Conservation (phyloP, 2,113 vertebrate genomes). For the Brachionichthys hirsutus region DNA sequence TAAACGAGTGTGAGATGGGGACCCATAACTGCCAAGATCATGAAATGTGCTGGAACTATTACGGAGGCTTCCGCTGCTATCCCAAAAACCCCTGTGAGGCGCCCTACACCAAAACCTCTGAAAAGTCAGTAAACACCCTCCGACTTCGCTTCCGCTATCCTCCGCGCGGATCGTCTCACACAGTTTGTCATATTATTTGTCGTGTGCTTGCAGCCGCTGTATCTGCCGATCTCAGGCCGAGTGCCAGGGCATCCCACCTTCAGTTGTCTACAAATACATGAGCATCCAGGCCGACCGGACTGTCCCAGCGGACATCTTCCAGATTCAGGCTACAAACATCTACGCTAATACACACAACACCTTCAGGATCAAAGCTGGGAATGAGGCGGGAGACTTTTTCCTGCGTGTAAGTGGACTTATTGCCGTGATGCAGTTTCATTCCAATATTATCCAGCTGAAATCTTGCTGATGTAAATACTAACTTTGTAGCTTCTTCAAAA, state of each 20-base stretch:
- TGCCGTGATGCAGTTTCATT: neutral
- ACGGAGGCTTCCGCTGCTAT: constrained; percentile 93
- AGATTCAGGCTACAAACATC: constrained; percentile 96
- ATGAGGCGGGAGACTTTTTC: constrained; percentile 93
- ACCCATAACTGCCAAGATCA: constrained; percentile 89
- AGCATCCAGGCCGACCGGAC: constrained; percentile 91
- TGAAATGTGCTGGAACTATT: constrained; percentile 98
- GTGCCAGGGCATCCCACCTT: constrained; percentile 87
- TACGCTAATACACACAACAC: constrained; percentile 94
- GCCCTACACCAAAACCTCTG: constrained; percentile 87
- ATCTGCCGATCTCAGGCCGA: constrained; percentile 83
- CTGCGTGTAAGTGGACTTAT: constrained; percentile 84
- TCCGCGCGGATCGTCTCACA: neutral
- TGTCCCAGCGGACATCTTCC: constrained; percentile 96
- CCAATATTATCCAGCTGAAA: constrained; percentile 1
- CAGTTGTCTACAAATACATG: constrained; percentile 97
- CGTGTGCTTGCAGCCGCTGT: constrained; percentile 83
- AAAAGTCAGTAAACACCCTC: constrained; percentile 84
- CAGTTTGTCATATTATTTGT: neutral
- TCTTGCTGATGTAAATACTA: too few species aligned
- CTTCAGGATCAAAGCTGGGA: constrained; percentile 96
- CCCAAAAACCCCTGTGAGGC: constrained; percentile 93
- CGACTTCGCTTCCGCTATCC: neutral
- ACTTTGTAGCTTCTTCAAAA: too few species aligned
- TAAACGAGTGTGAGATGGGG: constrained; percentile 93